phyloP scores from a whole-genome alignment of 1,140 invertebrate species.

The Tigriopus japonicus region DNA sequence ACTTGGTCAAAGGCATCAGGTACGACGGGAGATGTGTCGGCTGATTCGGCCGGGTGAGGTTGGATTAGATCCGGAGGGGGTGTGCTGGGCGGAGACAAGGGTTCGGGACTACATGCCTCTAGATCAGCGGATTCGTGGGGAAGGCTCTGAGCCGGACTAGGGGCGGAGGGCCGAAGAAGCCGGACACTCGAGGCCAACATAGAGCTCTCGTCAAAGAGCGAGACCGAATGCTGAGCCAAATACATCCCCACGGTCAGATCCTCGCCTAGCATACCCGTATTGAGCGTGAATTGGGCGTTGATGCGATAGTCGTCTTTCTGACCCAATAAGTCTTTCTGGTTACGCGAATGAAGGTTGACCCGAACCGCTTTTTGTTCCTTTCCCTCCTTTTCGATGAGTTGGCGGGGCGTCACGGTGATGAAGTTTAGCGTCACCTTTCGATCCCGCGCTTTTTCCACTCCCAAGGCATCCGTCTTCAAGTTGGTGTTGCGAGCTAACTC shows the following conservation, averaged over 20 bases:
- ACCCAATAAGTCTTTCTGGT: not conserved
- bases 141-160: too few relatives aligned
- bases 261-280: not conserved
- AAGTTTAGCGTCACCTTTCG: not conserved
- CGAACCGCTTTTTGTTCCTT: not conserved
- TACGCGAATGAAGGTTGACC: not conserved
- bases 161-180: too few relatives aligned
- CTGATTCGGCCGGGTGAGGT: too few relatives aligned
- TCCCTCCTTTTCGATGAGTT: constrained; percentile 4
- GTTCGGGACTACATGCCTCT: too few relatives aligned
- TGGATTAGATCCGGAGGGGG: too few relatives aligned
- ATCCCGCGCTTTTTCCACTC: not conserved
- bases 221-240: not conserved
- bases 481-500: not conserved
- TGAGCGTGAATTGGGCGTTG: not conserved
- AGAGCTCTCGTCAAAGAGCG: not conserved
- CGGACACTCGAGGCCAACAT: too few relatives aligned
- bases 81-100: too few relatives aligned
- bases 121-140: too few relatives aligned
- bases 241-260: not conserved
- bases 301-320: constrained; percentile 4
- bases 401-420: not conserved
- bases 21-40: too few relatives aligned
- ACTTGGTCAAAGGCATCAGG: too few relatives aligned
- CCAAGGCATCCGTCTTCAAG: not conserved